phyloP scores from a whole-genome alignment of 2,888 invertebrate genomes.

The Desoria tigrina region DNA sequence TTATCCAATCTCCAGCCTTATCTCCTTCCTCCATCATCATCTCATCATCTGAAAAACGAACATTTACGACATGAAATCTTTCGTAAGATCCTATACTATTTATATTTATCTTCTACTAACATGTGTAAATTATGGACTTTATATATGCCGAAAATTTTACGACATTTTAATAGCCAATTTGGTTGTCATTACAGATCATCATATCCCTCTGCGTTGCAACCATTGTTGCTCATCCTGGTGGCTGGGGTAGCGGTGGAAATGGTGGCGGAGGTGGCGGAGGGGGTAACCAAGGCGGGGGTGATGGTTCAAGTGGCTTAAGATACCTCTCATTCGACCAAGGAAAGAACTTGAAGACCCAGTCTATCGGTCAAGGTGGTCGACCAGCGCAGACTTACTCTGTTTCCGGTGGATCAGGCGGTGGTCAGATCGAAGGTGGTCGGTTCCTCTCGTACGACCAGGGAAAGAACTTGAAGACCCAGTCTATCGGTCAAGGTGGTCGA shows the following conservation, averaged over 20 bases:
- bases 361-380: constrained; percentile 8
- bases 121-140: too few relatives aligned
- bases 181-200: constrained; percentile 20
- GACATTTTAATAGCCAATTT: background rate
- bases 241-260: constrained; percentile 12
- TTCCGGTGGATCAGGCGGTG: background rate
- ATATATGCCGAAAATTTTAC: too few relatives aligned
- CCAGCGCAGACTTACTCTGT: background rate
- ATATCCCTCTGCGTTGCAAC: constrained; percentile 14
- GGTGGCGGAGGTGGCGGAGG: background rate
- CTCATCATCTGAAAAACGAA: too few relatives aligned
- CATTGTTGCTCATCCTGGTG: constrained; percentile 13
- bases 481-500: constrained; percentile 6
- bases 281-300: background rate
- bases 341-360: background rate
- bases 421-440: background rate
- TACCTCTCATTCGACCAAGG: background rate
- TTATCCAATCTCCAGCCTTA: background rate
- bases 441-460: background rate
- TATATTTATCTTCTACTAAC: too few relatives aligned
- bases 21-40: background rate
- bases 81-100: too few relatives aligned
- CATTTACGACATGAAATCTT: constrained; percentile 6
- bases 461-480: background rate
- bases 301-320: background rate